Conservation (phyloP, 2,888 invertebrate species). For the Clepsis dumicolana region DNA sequence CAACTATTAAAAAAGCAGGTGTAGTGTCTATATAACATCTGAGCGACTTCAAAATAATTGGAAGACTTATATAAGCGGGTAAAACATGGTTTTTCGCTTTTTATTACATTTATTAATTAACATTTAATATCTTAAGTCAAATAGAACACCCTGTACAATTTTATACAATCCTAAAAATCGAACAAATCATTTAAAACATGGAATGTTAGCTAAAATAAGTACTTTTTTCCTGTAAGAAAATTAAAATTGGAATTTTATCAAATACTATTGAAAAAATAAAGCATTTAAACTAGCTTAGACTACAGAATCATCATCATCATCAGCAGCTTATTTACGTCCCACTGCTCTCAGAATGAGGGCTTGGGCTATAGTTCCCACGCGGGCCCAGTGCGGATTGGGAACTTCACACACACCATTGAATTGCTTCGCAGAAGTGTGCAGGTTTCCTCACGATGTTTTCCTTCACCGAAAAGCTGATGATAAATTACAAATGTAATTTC, state of each 20-base stretch:
- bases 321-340: too few species aligned
- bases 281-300: slow-evolving; percentile 15
- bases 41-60: neutral
- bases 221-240: neutral
- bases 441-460: too few species aligned
- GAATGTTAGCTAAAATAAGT: slow-evolving; percentile 40
- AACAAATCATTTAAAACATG: slow-evolving; percentile 10
- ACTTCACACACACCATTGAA: too few species aligned
- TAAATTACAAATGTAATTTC: too few species aligned
- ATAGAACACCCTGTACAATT: slow-evolving; percentile 31
- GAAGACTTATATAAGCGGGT: slow-evolving; percentile 14
- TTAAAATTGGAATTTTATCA: neutral
- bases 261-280: neutral
- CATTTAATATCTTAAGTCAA: neutral
- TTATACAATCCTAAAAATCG: neutral
- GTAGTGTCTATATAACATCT: neutral
- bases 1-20: neutral
- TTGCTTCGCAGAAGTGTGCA: too few species aligned
- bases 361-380: too few species aligned
- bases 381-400: too few species aligned
- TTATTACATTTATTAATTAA: neutral
- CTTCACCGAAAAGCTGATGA: too few species aligned
- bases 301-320: too few species aligned
- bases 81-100: neutral
- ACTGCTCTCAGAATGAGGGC: too few species aligned